A percentile compares a stretch with the other conserved stretches of the same genome.
Evolutionary conservation across 2,888 invertebrate species (phyloP).

Genomic region (Clostera curtula): DNA sequence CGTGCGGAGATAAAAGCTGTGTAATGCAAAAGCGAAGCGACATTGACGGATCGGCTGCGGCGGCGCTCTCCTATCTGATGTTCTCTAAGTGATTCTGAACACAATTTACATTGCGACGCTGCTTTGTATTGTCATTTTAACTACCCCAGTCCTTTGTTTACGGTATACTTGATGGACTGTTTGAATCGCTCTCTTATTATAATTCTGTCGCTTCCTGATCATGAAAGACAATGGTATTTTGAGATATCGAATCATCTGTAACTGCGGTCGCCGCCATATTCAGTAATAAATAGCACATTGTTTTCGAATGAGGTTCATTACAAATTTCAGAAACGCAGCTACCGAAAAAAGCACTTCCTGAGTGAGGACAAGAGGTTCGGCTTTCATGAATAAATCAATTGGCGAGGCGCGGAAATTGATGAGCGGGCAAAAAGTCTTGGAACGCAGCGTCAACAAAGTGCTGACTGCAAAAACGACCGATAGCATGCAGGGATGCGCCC

Average conservation of each 20-base stretch:
- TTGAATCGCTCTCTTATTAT: conserved; percentile 20
- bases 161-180: conserved; percentile 29
- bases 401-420: conserved; percentile 72
- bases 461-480: conserved; percentile 60
- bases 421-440: conserved; percentile 62
- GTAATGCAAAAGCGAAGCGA: conserved; percentile 70
- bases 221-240: conserved; percentile 10
- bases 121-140: conserved; percentile 62
- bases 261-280: conserved; percentile 22
- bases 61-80: conserved; percentile 70
- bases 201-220: conserved; percentile 21
- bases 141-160: conserved; percentile 52
- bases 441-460: conserved; percentile 67
- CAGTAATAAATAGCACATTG: conserved; percentile 65
- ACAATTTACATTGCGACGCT: conserved; percentile 66
- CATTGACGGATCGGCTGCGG: conserved; percentile 71
- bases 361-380: conserved; percentile 51
- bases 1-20: conserved; percentile 65
- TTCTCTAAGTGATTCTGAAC: conserved; percentile 68
- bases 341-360: conserved; percentile 70
- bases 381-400: conserved; percentile 73
- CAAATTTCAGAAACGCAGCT: conserved; percentile 59
- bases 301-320: conserved; percentile 68
- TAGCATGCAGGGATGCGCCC: conserved; percentile 34
- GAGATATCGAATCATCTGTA: conserved; percentile 1